phyloP scores from a whole-genome alignment of 37 sponge, comb jelly and placozoan genomes.

The Ephydatia muelleri region DNA sequence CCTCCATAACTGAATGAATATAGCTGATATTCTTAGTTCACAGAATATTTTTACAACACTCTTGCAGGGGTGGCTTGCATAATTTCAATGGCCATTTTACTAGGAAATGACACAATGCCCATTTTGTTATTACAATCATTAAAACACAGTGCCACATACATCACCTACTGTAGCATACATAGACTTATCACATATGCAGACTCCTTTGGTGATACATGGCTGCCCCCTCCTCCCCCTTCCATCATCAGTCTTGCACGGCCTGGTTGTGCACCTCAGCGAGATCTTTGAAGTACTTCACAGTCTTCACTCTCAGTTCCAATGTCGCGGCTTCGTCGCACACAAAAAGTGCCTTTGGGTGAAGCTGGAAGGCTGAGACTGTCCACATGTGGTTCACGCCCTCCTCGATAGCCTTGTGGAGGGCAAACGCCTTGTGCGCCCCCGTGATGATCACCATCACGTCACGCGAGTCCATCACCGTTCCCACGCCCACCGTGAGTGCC shows the following conservation, averaged over 20 bases:
- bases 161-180: too few species aligned
- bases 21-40: too few species aligned
- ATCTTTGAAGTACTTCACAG: constrained; percentile 98
- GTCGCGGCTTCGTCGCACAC: constrained; percentile 97
- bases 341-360: constrained; percentile 80
- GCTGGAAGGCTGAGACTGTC: constrained; percentile 97
- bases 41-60: too few species aligned
- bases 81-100: too few species aligned
- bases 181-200: too few species aligned
- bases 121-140: too few species aligned
- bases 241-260: constrained; percentile 45
- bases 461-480: constrained; percentile 95
- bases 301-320: constrained; percentile 92
- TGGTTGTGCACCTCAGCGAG: constrained; percentile 85
- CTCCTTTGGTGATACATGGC: background rate
- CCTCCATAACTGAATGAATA: too few species aligned
- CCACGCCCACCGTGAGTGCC: constrained; percentile 97
- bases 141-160: background rate
- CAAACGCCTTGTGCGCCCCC: constrained; percentile 90
- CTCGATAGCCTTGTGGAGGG: constrained; percentile 94
- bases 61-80: too few species aligned
- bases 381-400: constrained; percentile 98
- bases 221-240: background rate
- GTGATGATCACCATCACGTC: constrained; percentile 97
- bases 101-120: too few species aligned